Percentiles rank a stretch among this genome's conserved stretches.
phyloP scores from a whole-genome alignment of 2,113 vertebrate species.

The Pygoscelis antarcticus region DNA sequence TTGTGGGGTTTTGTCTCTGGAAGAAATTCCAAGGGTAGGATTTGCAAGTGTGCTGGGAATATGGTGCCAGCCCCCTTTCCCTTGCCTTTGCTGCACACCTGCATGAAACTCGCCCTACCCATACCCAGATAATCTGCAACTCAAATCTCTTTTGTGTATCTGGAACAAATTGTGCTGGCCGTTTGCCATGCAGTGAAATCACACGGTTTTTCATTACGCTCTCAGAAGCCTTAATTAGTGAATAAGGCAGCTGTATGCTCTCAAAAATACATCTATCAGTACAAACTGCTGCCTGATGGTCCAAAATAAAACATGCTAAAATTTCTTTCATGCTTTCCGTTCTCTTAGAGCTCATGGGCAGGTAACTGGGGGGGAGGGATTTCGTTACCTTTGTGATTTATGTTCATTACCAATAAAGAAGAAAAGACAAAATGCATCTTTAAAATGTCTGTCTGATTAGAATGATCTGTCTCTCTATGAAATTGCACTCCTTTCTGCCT shows the following conservation, averaged over 20 bases:
- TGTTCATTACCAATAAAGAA: not conserved
- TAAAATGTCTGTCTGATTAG: not conserved
- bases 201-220: constrained; percentile 58
- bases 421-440: not conserved
- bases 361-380: not conserved
- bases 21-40: not conserved
- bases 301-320: constrained; percentile 28
- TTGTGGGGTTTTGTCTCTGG: not conserved
- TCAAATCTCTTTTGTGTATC: constrained; percentile 63
- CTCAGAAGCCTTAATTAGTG: constrained; percentile 65
- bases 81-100: constrained; percentile 35
- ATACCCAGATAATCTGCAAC: constrained; percentile 56
- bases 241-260: constrained; percentile 71
- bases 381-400: not conserved
- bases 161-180: constrained; percentile 71
- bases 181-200: constrained; percentile 62
- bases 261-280: constrained; percentile 64
- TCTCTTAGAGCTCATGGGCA: not conserved
- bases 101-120: constrained; percentile 4
- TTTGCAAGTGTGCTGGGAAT: not conserved
- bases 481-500: not conserved
- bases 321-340: not conserved
- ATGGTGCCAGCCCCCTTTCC: not conserved
- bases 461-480: not conserved
- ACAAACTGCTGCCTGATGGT: constrained; percentile 31